These are phyloP conservation scores for Dryobotodes eremita DNA, from an alignment of 2,888 invertebrate genomes.

Conservation along the genomic window DNA sequence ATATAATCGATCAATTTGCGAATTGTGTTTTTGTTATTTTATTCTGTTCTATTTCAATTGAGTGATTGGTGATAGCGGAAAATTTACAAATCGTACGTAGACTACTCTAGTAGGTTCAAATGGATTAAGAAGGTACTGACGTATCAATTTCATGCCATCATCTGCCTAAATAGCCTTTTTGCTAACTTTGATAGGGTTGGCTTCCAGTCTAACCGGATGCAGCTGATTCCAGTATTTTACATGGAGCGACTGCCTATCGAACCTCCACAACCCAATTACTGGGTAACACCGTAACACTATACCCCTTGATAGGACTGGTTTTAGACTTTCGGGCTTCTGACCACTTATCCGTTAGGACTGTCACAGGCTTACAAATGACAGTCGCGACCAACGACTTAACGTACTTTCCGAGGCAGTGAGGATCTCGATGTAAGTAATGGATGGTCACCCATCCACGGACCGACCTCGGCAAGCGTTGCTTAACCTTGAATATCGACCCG, in stretches of 20 bases:
- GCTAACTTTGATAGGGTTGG: not conserved
- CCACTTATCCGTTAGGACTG: not conserved
- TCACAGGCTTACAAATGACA: not conserved
- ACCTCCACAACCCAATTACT: no score
- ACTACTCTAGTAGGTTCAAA: not conserved
- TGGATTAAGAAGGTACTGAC: not conserved
- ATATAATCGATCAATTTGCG: constrained; percentile 68
- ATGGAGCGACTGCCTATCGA: no score
- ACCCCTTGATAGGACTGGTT: not conserved
- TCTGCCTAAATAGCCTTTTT: no score
- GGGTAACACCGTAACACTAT: no score
- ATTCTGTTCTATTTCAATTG: constrained; percentile 19
- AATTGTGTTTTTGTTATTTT: constrained; percentile 51
- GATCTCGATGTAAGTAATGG: not conserved
- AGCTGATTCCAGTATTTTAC: no score
- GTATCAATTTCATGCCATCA: not conserved
- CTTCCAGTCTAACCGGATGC: not conserved
- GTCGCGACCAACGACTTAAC: not conserved
- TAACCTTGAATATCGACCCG: not conserved
- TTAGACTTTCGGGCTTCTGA: not conserved
- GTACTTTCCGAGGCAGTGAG: no score
- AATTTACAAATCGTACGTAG: not conserved
- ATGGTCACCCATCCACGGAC: no score
- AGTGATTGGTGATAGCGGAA: constrained; percentile 6
- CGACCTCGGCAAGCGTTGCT: not conserved